Evolutionary conservation across 2,113 vertebrate species (phyloP).

Genomic region (Neolamprologus cancellatus): DNA sequence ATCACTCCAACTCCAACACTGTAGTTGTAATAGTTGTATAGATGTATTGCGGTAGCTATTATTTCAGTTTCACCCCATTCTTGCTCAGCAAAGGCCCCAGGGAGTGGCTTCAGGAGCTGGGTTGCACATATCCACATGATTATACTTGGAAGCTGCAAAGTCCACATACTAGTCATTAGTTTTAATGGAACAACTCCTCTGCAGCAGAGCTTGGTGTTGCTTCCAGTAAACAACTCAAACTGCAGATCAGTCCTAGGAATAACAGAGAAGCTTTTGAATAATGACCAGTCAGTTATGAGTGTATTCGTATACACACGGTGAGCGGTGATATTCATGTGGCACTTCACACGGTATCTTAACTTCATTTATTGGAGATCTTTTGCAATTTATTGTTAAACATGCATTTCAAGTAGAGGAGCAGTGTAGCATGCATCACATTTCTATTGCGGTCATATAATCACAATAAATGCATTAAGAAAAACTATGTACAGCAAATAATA

Average conservation of each 20-base stretch:
- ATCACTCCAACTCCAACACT: neutral
- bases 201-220: neutral
- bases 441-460: conserved; percentile 68
- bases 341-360: conserved; percentile 26
- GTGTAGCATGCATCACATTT: conserved; percentile 70
- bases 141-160: conserved; percentile 16
- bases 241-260: neutral
- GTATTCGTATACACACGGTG: neutral
- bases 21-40: neutral
- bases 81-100: neutral
- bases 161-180: conserved; percentile 26
- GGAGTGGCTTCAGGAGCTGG: neutral
- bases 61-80: conserved; percentile 3
- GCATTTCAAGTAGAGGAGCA: conserved; percentile 61
- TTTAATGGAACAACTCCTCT: neutral
- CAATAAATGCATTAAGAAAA: conserved; percentile 55
- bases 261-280: neutral
- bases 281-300: neutral
- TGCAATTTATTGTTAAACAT: conserved; percentile 48
- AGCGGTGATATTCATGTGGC: conserved; percentile 28
- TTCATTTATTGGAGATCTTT: conserved; percentile 56
- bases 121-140: conserved; percentile 2
- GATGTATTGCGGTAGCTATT: neutral
- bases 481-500: conserved; percentile 48
- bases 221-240: neutral